These are phyloP conservation scores for Stenoptilia bipunctidactyla DNA, from an alignment of 2,888 invertebrate species.

Conservation along the genomic window DNA sequence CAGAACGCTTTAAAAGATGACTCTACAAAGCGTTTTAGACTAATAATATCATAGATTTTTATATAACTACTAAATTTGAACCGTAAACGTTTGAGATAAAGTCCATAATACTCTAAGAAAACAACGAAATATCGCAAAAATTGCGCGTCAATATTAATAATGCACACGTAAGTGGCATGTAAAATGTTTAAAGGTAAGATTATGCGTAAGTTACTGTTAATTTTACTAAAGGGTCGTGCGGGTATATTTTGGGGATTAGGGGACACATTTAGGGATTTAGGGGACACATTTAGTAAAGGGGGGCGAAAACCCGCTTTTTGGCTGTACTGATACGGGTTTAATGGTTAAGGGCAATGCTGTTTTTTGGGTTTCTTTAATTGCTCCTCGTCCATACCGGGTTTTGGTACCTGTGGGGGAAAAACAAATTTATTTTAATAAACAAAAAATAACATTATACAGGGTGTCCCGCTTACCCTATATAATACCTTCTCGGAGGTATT, in stretches of 20 bases:
- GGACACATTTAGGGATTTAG: constrained; percentile 14
- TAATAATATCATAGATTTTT: constrained; percentile 1
- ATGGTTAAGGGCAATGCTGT: constrained; percentile 79
- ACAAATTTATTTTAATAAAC: neutral
- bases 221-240: constrained; percentile 25
- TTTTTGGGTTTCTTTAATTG: constrained; percentile 84
- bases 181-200: constrained; percentile 7
- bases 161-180: no score
- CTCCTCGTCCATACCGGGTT: constrained; percentile 79
- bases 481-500: no score
- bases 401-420: constrained; percentile 35
- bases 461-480: no score
- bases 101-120: neutral
- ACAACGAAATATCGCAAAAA: constrained; percentile 2
- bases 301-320: constrained; percentile 41
- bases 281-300: constrained; percentile 20
- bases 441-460: no score
- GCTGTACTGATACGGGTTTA: constrained; percentile 57
- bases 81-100: neutral
- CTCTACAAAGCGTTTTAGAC: constrained; percentile 1
- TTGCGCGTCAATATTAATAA: constrained; percentile 4
- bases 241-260: constrained; percentile 14
- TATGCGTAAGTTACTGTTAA: constrained; percentile 7
- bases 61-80: no score
- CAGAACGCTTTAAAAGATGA: constrained; percentile 2